These are phyloP conservation scores for Mesembrinibis cayennensis DNA, from an alignment of 2,113 vertebrate genomes.

Conservation along the genomic window DNA sequence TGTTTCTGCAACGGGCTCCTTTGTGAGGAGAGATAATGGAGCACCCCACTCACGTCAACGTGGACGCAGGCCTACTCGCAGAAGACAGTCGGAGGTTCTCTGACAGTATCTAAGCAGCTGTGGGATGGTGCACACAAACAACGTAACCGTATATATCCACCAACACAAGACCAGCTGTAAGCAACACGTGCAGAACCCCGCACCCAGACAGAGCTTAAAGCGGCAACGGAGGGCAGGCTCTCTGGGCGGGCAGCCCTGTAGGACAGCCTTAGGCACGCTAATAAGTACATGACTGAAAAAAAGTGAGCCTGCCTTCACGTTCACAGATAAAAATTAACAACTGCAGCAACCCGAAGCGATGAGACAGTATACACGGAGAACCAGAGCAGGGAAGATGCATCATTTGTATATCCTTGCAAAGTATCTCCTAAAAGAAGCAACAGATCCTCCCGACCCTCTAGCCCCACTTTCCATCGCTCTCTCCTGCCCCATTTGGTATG, in stretches of 20 bases:
- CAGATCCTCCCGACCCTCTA: background rate
- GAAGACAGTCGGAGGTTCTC: background rate
- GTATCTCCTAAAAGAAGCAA: background rate
- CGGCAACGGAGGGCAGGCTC: accelerated
- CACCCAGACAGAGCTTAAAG: background rate
- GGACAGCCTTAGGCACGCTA: background rate
- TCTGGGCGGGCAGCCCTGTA: accelerated
- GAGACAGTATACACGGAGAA: accelerated
- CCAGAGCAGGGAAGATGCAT: accelerated
- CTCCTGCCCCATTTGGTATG: background rate
- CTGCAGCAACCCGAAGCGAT: background rate
- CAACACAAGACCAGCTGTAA: background rate
- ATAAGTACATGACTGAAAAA: accelerated
- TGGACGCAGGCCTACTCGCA: accelerated
- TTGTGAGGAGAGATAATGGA: accelerated
- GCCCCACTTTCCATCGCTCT: background rate
- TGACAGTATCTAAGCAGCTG: background rate
- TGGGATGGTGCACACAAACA: background rate
- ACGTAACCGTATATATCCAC: background rate
- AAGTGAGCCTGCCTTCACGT: background rate
- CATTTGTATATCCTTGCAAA: background rate
- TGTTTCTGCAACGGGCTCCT: background rate
- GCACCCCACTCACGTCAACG: accelerated
- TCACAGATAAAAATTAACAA: background rate
- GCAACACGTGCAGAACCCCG: background rate